Evolutionary conservation across 2,888 invertebrate species (phyloP), one percentile per base, ranked within the genome.

Genomic region (Oscheius sp.): DNA sequence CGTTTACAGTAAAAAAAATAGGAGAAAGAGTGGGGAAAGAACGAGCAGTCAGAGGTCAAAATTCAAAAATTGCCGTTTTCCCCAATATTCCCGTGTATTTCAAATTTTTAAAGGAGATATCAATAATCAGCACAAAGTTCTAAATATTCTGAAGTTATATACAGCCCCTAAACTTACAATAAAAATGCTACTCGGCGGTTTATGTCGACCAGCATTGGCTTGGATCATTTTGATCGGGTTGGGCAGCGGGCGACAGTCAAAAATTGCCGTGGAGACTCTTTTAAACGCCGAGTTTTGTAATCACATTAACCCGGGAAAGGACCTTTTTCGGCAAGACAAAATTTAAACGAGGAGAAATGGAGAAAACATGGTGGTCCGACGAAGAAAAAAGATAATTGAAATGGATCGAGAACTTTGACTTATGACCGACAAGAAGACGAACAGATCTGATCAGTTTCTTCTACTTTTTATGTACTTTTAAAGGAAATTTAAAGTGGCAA

Each of bases 161-260:
- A n/a, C n/a, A n/a, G n/a, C 53, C 13, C 53, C 7, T 16, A 1
- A 43, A 61, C 61, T 61, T 61, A 61, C 61, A 61, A 61, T 41
- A 43, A 61, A 61, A 5, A 61, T 61, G 18, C 43, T 61, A 18
- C 21, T 61, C 18, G 61, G 61, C 21, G 61, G 61, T 41, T 61
- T 61, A 43, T 61, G 61, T n/a, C 61, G n/a, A 21, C 61, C 61
- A 43, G 45, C 61, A 61, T 61, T 61, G 61, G 61, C 61, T 61
- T 61, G 61, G 43, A 61, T 61, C 61, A 61, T 61, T 61, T 43
- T 61, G 35, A 35, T 3, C 35, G 35, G 35, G 35, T 9, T 35
- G 35, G 35, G 3, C 9, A 3, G 35, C 3, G n/a, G 21, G n/a
- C 21, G 21, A 49, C 49, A 13, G 21, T 45, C 45, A 16, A 45